phyloP scores from a whole-genome alignment of 2,888 invertebrate species.

The Euplagia quadripunctaria region DNA sequence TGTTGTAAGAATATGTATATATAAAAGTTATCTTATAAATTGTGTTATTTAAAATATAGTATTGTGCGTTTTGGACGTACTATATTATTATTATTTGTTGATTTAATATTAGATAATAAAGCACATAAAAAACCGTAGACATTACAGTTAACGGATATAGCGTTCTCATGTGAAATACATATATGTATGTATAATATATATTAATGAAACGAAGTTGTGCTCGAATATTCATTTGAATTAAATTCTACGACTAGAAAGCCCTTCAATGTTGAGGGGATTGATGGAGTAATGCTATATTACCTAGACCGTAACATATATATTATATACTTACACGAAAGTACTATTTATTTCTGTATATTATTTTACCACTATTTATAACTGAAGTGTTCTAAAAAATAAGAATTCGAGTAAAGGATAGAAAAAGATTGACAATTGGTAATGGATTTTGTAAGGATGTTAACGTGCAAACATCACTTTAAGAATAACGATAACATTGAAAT shows the following conservation, averaged over 20 bases:
- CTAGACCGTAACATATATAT: slow-evolving; percentile 51
- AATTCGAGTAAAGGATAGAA: slow-evolving; percentile 22
- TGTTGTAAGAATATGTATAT: slow-evolving; percentile 28
- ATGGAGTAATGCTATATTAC: slow-evolving; percentile 9
- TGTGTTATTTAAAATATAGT: slow-evolving; percentile 13
- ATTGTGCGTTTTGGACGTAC: not conserved
- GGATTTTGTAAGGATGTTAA: slow-evolving; percentile 18
- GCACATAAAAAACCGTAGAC: not conserved
- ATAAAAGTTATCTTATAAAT: slow-evolving; percentile 19
- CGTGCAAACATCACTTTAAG: not conserved
- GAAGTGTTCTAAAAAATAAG: slow-evolving; percentile 23
- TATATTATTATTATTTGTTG: slow-evolving; percentile 11
- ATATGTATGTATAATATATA: not conserved
- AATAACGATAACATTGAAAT: not conserved
- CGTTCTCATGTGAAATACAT: not conserved
- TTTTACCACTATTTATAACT: slow-evolving; percentile 25
- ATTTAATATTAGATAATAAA: not conserved
- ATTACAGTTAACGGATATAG: not conserved
- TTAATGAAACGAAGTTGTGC: not conserved
- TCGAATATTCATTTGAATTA: slow-evolving; percentile 1
- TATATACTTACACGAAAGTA: slow-evolving; percentile 24
- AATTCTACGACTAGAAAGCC: not conserved
- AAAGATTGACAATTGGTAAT: slow-evolving; percentile 11
- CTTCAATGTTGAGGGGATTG: not conserved
- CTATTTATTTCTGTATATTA: slow-evolving; percentile 33